Evolutionary conservation across 1,140 invertebrate genomes (phyloP).

Genomic region (Leptonema lineaticorne): DNA sequence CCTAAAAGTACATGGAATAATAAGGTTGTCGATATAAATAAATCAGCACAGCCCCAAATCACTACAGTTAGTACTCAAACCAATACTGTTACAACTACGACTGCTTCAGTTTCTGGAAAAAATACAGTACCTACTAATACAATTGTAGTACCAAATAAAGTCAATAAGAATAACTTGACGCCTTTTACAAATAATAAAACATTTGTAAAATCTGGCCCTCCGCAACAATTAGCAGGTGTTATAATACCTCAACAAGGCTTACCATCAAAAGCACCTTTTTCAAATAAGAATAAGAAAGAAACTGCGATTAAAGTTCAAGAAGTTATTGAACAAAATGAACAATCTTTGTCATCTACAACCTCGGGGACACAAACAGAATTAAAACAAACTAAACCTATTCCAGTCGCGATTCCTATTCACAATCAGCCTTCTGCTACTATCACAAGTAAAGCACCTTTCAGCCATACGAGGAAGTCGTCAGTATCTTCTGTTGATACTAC

Average conservation of each 20-base stretch:
- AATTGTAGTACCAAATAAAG: constrained; percentile 41
- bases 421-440: constrained; percentile 35
- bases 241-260: constrained; percentile 51
- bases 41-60: not conserved
- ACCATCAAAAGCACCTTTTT: constrained; percentile 53
- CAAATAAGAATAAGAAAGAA: constrained; percentile 52
- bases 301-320: constrained; percentile 40
- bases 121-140: constrained; percentile 38
- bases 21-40: constrained; percentile 39
- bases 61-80: not conserved
- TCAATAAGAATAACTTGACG: constrained; percentile 43
- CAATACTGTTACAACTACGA: constrained; percentile 44
- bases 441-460: constrained; percentile 52
- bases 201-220: constrained; percentile 30
- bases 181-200: constrained; percentile 34
- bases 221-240: constrained; percentile 46
- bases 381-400: constrained; percentile 46
- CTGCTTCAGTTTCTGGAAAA: constrained; percentile 44
- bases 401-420: constrained; percentile 18
- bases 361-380: constrained; percentile 51
- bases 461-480: constrained; percentile 48
- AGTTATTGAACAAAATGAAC: constrained; percentile 45
- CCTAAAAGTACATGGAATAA: constrained; percentile 49
- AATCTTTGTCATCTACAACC: constrained; percentile 48
- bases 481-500: constrained; percentile 45